Percentiles rank a stretch among this genome's conserved stretches.
phyloP scores from a whole-genome alignment of 2,888 invertebrate species.

The Hyposoter dolosus region DNA sequence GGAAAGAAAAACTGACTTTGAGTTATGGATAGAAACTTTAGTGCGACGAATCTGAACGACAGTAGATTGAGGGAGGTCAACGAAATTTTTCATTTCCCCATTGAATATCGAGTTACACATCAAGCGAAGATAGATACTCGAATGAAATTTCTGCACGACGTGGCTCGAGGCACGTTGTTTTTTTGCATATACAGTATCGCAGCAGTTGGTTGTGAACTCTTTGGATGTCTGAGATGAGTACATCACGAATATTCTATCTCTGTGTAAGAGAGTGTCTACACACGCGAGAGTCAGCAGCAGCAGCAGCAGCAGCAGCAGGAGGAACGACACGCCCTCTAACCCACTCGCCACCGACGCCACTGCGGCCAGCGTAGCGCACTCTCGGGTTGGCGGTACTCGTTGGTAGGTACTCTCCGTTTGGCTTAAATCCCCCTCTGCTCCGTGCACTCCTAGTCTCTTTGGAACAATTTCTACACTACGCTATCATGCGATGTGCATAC shows the following conservation, averaged over 20 bases:
- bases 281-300: conserved; percentile 16
- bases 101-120: conserved; percentile 1
- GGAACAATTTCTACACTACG: conserved; percentile 63
- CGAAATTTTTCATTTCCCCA: not conserved
- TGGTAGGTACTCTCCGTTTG: conserved; percentile 67
- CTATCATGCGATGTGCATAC: conserved; percentile 42
- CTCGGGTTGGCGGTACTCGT: conserved; percentile 50
- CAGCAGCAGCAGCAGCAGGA: conserved; percentile 59
- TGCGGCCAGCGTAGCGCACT: conserved; percentile 54
- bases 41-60: not conserved
- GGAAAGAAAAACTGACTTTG: no score
- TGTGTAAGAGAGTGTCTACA: not conserved
- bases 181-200: conserved; percentile 24
- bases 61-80: not conserved
- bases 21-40: not conserved
- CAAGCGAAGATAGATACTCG: not conserved
- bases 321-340: conserved; percentile 71
- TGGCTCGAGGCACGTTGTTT: conserved; percentile 9
- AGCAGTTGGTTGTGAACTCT: conserved; percentile 2
- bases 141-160: conserved; percentile 11
- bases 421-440: conserved; percentile 52
- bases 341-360: conserved; percentile 67
- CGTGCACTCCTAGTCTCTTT: conserved; percentile 30
- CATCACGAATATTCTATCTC: conserved; percentile 3
- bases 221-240: conserved; percentile 56